Percentiles rank a stretch among this genome's conserved stretches.
Conservation (phyloP, 2,888 invertebrate genomes). For the Hypomecis atomaria region DNA sequence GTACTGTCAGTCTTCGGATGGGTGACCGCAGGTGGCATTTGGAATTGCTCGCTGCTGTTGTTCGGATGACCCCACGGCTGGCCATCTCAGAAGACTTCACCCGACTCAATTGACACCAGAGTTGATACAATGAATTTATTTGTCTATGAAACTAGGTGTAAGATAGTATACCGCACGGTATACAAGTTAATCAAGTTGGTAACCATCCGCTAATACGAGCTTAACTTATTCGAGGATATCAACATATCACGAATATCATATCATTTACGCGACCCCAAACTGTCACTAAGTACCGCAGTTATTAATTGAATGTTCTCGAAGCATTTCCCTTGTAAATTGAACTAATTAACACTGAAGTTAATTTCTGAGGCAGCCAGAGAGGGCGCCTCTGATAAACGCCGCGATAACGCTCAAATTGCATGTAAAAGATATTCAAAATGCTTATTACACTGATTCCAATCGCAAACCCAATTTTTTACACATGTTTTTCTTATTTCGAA, state of each 20-base stretch:
- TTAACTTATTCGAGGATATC: constrained; percentile 19
- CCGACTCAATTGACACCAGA: too few relatives aligned
- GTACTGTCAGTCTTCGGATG: too few relatives aligned
- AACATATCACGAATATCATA: constrained; percentile 21
- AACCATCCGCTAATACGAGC: too few relatives aligned
- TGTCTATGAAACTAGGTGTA: too few relatives aligned
- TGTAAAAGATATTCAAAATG: constrained; percentile 32
- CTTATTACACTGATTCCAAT: constrained; percentile 39
- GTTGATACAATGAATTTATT: too few relatives aligned
- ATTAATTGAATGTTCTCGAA: constrained; percentile 38
- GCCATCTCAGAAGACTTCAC: too few relatives aligned
- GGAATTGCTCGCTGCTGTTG: too few relatives aligned
- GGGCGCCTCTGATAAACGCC: constrained; percentile 39
- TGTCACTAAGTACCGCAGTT: constrained; percentile 35
- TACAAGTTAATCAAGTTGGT: too few relatives aligned
- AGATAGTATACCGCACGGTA: too few relatives aligned
- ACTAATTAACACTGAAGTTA: constrained; percentile 43
- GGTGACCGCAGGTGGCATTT: too few relatives aligned
- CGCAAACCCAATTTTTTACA: constrained; percentile 35
- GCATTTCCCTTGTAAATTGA: constrained; percentile 41
- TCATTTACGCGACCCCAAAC: constrained; percentile 33
- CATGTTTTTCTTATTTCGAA: constrained; percentile 19
- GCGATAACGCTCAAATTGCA: constrained; percentile 40
- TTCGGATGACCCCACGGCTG: too few relatives aligned
- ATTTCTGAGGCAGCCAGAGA: constrained; percentile 38